These are phyloP conservation scores for Anthopleura sola DNA, from an alignment of 64 coral and sea anemone genomes.

Conservation along the genomic window DNA sequence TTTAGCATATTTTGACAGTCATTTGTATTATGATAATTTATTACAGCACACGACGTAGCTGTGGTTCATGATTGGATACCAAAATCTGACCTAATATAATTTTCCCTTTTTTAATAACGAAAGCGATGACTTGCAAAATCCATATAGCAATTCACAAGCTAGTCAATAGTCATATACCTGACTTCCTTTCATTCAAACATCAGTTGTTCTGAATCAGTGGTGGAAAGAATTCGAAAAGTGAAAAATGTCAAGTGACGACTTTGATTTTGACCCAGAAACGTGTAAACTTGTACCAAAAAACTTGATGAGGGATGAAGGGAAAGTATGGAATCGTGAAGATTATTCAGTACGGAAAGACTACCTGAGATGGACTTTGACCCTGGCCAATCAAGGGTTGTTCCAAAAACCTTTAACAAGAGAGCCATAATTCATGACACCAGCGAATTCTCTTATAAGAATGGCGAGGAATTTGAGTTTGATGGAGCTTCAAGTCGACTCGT, in stretches of 20 bases:
- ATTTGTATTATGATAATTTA: not conserved
- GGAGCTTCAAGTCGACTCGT: not conserved
- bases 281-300: not conserved
- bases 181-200: not conserved
- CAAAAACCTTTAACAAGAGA: not conserved
- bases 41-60: not conserved
- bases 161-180: no score
- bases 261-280: not conserved
- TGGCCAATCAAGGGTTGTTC: not conserved
- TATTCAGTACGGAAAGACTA: no score
- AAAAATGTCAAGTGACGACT: not conserved
- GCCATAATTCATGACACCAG: not conserved
- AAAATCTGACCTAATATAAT: not conserved
- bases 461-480: not conserved
- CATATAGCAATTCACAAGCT: no score
- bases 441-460: not conserved
- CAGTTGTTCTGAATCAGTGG: not conserved
- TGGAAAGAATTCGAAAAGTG: not conserved
- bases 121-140: constrained; percentile 15
- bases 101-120: not conserved
- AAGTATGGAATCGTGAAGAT: no score
- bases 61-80: not conserved
- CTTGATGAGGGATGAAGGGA: not conserved
- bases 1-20: no score
- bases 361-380: not conserved